phyloP scores from a whole-genome alignment of 2,113 vertebrate species.

The Anoura caudifer region DNA sequence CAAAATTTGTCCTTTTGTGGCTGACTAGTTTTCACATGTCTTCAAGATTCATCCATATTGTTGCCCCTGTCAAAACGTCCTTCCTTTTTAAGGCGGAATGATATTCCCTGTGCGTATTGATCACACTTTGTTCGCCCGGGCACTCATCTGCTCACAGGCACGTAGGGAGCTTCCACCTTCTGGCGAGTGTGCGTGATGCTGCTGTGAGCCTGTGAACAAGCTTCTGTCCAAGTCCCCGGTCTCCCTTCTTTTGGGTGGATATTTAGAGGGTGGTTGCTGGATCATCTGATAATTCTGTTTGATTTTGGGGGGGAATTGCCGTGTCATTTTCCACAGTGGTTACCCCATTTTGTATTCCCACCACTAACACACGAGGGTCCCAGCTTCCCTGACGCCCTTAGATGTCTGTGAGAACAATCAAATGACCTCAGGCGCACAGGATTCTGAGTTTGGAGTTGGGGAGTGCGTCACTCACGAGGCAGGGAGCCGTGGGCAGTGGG shows the following conservation, averaged over 20 bases:
- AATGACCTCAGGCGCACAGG: background rate
- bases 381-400: background rate
- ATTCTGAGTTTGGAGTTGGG: background rate
- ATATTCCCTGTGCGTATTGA: background rate
- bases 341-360: background rate
- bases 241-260: background rate
- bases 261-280: background rate
- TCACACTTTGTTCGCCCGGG: background rate
- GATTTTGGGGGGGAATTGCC: background rate
- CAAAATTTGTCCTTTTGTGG: background rate
- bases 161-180: background rate
- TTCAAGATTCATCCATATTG: background rate
- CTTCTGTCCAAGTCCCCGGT: background rate
- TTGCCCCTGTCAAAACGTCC: background rate
- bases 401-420: background rate
- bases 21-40: background rate
- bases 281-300: background rate
- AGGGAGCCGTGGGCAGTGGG: background rate
- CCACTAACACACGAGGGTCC: background rate
- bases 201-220: background rate
- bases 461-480: fast-evolving
- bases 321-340: background rate
- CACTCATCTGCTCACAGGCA: background rate
- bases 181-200: background rate
- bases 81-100: background rate